Base-by-base conservation (phyloP, 2,113 vertebrate species). In the Amazona guildingii region DNA sequence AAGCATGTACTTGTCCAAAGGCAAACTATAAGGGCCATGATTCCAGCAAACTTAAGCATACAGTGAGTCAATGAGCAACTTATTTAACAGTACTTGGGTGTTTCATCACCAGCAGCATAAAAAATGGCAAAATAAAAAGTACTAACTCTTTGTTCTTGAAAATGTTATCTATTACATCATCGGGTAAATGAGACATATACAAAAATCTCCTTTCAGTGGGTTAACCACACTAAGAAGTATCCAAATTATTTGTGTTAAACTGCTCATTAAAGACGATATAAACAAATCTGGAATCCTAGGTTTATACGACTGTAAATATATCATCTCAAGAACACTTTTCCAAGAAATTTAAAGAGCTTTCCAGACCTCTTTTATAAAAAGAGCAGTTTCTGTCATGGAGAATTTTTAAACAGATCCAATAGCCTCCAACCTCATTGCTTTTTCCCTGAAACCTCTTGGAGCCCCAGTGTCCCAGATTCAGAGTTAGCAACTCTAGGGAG, bases 381-480 rank as follows among this genome's bases (percentile, higher is more conserved):
- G 43, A 76, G 9, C 54, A 69, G 67, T 72, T 87, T 61, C 75
- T 88, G 19, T 41, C 66, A 83, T 37, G 49, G 74, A 83, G 48
- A 69, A 79, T 72, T 93, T 93, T 93, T 59, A 90, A 95, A 89
- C 21, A 92, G 89, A 75, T 51, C 33, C 51, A 88, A 83, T 44
- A 86, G 64, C 46, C 64, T 95, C 77, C 90, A 96, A 89, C 81
- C 74, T 95, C 76, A 15, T 54, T 85, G 77, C 51, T 86, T 92
- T 88, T 89, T 48, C 93, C 75, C 77, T 91, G 73, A 91, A 72
- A 44, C 91, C 77, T 96, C 73, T 31, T 82, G 83, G 48, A 82
- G 74, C 48, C 84, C 81, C 37, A 91, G 28, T 82, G 81, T 87
- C 92, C 94, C 86, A 96, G 77, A 94, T 95, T 94, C 78, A 94